Evolutionary conservation across 2,888 invertebrate species (phyloP).

Genomic region (Gibbula magus): DNA sequence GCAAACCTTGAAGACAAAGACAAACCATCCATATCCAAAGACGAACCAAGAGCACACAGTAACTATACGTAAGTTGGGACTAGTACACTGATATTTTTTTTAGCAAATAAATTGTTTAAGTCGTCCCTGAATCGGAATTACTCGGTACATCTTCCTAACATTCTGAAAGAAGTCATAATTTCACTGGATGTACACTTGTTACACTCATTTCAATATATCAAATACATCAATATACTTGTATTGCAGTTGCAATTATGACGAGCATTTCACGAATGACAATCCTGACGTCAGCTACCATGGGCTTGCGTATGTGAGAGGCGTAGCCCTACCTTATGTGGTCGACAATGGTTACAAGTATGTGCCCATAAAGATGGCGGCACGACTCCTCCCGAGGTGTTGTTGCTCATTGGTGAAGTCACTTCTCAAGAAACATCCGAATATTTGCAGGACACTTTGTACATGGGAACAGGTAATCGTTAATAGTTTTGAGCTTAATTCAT

Average conservation of each 20-base stretch:
- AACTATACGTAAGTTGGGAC: too few species aligned
- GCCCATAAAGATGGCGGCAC: conserved; percentile 43
- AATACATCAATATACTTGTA: too few species aligned
- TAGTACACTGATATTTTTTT: too few species aligned
- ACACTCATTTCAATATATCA: neutral
- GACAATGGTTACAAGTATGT: conserved; percentile 58
- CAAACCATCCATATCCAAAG: too few species aligned
- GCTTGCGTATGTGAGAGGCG: conserved; percentile 38
- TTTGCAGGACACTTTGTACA: conserved; percentile 48
- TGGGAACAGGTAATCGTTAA: conserved; percentile 55
- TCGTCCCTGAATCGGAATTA: too few species aligned
- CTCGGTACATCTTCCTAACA: too few species aligned
- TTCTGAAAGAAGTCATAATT: too few species aligned
- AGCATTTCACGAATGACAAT: neutral
- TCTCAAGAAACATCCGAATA: conserved; percentile 40
- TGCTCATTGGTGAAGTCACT: conserved; percentile 48
- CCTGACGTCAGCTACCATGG: conserved; percentile 29
- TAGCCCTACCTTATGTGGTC: conserved; percentile 48
- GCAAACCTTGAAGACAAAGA: too few species aligned
- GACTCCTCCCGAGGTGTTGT: conserved; percentile 40
- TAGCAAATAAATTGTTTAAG: too few species aligned
- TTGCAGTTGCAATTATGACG: neutral
- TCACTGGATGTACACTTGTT: too few species aligned
- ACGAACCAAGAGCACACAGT: too few species aligned
- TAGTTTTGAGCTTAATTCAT: too few species aligned